Percentiles rank a stretch among this genome's conserved stretches.
Conservation (phyloP, 2,113 vertebrate genomes). For the Ictalurus furcatus region DNA sequence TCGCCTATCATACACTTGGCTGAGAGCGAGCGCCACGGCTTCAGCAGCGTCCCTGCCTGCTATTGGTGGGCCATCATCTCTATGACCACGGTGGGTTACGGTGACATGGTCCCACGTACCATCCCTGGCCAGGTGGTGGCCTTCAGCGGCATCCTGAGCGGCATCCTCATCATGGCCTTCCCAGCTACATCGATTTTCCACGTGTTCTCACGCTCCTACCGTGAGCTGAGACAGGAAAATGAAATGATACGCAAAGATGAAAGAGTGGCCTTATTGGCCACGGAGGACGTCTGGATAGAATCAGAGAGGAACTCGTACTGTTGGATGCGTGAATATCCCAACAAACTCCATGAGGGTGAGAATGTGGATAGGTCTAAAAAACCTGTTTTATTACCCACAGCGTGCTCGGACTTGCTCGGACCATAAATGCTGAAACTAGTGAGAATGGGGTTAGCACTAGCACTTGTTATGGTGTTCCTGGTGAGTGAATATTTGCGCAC, state of each 20-base stretch:
- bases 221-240: conserved; percentile 86
- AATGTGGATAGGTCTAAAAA: background rate
- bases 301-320: background rate
- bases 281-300: conserved; percentile 32
- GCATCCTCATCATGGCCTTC: conserved; percentile 97
- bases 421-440: background rate
- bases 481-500: background rate
- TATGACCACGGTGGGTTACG: conserved; percentile 96
- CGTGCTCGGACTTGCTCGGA: background rate
- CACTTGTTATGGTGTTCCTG: background rate
- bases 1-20: conserved; percentile 90
- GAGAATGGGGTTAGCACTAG: background rate
- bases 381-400: conserved; percentile 42
- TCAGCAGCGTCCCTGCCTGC: conserved; percentile 92
- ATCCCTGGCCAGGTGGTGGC: conserved; percentile 93
- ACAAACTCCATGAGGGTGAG: background rate
- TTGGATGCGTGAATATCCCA: conserved; percentile 23
- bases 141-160: conserved; percentile 91
- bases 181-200: conserved; percentile 97
- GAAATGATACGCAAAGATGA: conserved; percentile 77
- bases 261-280: conserved; percentile 53
- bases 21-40: conserved; percentile 88
- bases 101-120: conserved; percentile 93
- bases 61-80: conserved; percentile 99
- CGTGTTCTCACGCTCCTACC: conserved; percentile 91